Conservation (phyloP, 2,888 invertebrate species). For the Caenorhabditis sp. region DNA sequence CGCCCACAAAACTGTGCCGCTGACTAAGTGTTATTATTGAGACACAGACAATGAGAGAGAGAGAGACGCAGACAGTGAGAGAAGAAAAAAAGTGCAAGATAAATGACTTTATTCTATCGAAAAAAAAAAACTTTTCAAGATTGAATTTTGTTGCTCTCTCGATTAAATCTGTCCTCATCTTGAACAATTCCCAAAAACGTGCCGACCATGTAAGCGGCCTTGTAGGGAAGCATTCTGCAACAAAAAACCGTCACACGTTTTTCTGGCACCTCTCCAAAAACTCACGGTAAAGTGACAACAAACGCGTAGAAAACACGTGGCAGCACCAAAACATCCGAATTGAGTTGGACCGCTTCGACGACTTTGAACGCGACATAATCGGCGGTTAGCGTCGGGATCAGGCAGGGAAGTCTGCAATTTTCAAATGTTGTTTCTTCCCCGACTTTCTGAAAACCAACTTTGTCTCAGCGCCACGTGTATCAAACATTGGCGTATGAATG, state of each 20-base stretch:
- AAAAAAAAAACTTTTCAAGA: no score
- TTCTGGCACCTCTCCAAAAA: not conserved
- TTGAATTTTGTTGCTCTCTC: not conserved
- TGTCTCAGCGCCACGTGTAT: conserved; percentile 67
- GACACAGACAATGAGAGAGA: no score
- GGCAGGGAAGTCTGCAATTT: not conserved
- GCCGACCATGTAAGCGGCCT: conserved; percentile 41
- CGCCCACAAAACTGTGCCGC: no score
- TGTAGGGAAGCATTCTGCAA: conserved; percentile 56
- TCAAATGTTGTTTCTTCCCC: no score
- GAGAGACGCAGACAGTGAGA: no score
- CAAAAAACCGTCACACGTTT: not conserved
- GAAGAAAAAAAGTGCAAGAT: no score
- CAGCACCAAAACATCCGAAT: not conserved
- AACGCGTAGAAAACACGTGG: not conserved
- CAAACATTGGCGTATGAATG: conserved; percentile 97
- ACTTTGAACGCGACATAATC: not conserved
- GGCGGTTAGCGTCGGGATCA: not conserved
- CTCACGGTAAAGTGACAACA: not conserved
- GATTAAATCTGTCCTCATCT: conserved; percentile 59
- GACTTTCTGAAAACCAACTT: conserved; percentile 7
- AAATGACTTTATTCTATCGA: no score
- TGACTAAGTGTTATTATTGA: no score
- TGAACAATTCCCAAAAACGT: conserved; percentile 58
- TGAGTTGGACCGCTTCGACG: not conserved